A percentile compares a stretch with the other conserved stretches of the same genome.
phyloP scores from a whole-genome alignment of 2,797 vertebrate genomes.

The Chloroceryle inda region DNA sequence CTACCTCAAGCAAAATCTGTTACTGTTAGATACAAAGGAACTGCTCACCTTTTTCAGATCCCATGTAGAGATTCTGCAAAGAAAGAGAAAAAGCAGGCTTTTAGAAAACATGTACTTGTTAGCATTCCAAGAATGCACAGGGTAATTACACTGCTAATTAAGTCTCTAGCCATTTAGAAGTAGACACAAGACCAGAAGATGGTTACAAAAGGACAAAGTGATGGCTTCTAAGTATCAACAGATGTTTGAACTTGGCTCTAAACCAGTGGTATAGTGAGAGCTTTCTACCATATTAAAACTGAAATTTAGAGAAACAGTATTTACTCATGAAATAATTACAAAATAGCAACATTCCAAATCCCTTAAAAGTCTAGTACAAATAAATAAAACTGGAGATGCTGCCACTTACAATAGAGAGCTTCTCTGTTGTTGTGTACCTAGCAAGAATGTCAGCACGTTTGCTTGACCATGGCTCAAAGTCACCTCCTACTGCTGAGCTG shows the following conservation, averaged over 20 bases:
- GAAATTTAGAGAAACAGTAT: background rate
- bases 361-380: background rate
- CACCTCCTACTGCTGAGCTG: slow-evolving; percentile 81
- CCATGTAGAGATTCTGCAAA: slow-evolving; percentile 93
- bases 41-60: slow-evolving; percentile 91
- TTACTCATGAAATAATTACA: background rate
- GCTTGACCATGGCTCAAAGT: slow-evolving; percentile 93
- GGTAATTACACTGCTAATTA: background rate
- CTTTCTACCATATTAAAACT: background rate
- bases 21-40: background rate
- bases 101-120: background rate
- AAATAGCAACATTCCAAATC: background rate
- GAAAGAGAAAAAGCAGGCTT: slow-evolving; percentile 47
- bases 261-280: background rate
- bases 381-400: background rate
- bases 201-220: background rate
- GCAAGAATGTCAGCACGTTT: slow-evolving; percentile 94
- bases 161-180: background rate
- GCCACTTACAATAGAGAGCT: slow-evolving; percentile 94
- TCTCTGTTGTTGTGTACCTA: slow-evolving; percentile 96
- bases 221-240: background rate
- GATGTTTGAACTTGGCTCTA: background rate
- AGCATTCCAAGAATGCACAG: background rate
- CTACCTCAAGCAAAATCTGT: background rate
- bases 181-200: background rate